phyloP scores from a whole-genome alignment of 2,797 vertebrate species.

The Galagoides demidoff region DNA sequence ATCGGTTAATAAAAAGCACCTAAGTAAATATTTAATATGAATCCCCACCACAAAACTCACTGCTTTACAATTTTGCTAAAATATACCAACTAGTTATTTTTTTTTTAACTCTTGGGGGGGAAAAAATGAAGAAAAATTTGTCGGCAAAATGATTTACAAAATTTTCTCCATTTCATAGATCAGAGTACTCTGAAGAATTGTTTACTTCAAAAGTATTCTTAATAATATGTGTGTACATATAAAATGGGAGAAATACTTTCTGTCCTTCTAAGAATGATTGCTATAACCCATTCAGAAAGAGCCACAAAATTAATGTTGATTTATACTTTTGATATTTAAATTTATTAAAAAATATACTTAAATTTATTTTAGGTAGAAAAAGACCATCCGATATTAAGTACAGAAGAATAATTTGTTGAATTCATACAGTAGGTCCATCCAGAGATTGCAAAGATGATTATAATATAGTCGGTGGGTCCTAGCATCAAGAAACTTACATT shows the following conservation, averaged over 20 bases:
- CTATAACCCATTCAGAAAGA: constrained; percentile 56
- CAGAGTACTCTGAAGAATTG: constrained; percentile 35
- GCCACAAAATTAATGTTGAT: constrained; percentile 32
- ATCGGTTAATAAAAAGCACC: constrained; percentile 66
- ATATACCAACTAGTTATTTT: constrained; percentile 47
- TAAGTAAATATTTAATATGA: constrained; percentile 69
- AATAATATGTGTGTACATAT: not conserved
- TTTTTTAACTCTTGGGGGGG: not conserved
- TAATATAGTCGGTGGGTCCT: not conserved
- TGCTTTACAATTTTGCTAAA: constrained; percentile 60
- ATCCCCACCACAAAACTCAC: constrained; percentile 52
- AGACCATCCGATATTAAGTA: not conserved
- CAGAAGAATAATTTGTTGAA: not conserved
- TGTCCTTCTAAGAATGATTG: constrained; percentile 9
- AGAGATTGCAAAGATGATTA: not conserved
- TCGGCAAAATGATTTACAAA: constrained; percentile 59
- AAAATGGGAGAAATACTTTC: constrained; percentile 45
- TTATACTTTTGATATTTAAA: constrained; percentile 17
- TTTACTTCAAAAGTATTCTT: constrained; percentile 49
- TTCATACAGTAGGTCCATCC: not conserved
- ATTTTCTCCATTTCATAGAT: constrained; percentile 41
- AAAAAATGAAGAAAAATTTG: constrained; percentile 47
- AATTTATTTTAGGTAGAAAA: constrained; percentile 47
- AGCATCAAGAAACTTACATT: not conserved
- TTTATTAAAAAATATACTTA: constrained; percentile 1